phyloP scores from a whole-genome alignment of 2,888 invertebrate genomes.

The Gari tellinella region DNA sequence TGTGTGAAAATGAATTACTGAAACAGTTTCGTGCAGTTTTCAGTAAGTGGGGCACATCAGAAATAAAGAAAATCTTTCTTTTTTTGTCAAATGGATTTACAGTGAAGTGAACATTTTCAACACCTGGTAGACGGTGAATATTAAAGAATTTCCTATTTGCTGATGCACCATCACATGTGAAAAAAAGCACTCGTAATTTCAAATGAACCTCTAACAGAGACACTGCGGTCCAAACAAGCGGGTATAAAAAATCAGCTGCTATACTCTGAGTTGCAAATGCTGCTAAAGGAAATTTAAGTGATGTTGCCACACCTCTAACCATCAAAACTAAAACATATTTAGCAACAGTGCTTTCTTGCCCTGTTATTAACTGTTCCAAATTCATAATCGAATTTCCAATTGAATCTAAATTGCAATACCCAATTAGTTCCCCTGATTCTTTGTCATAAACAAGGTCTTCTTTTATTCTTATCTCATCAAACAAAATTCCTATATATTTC shows the following conservation, averaged over 20 bases:
- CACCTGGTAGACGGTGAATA: not conserved
- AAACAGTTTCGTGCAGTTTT: conserved; percentile 60
- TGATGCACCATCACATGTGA: conserved; percentile 35
- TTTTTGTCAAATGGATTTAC: conserved; percentile 15
- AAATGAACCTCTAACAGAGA: conserved; percentile 1
- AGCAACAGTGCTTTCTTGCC: conserved; percentile 15
- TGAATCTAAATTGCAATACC: conserved; percentile 46
- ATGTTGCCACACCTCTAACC: conserved; percentile 33
- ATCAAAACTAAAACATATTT: conserved; percentile 53
- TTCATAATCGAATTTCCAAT: conserved; percentile 49
- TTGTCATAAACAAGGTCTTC: conserved; percentile 60
- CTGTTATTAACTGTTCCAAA: conserved; percentile 23
- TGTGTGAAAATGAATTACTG: conserved; percentile 52
- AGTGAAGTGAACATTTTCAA: not conserved
- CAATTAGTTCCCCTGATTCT: conserved; percentile 52
- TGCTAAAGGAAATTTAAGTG: conserved; percentile 26
- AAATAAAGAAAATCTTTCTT: conserved; percentile 47
- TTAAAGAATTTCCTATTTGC: conserved; percentile 38
- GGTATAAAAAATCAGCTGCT: conserved; percentile 11
- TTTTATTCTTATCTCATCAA: conserved; percentile 58
- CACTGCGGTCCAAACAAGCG: conserved; percentile 5
- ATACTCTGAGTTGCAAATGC: conserved; percentile 30
- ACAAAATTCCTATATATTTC: conserved; percentile 46
- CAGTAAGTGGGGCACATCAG: conserved; percentile 52
- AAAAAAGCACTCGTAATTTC: conserved; percentile 11